Evolutionary conservation across 2,113 vertebrate species (phyloP), one percentile per base, ranked within the genome.

Genomic region (Pontoporia blainvillei): DNA sequence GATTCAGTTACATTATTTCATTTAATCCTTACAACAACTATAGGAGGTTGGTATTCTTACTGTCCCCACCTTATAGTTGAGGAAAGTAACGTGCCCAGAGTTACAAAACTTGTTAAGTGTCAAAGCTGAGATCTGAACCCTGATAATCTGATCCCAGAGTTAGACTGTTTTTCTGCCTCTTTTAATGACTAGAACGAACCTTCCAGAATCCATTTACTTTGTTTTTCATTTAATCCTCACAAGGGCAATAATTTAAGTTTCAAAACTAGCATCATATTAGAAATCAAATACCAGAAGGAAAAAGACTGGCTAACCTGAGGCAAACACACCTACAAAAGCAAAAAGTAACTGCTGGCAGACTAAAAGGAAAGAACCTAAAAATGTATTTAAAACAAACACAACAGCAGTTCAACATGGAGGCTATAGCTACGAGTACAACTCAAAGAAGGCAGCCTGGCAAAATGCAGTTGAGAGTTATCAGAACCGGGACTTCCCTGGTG

Each of bases 301-400:
- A 95, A 82, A 93, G 79, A 73, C 52, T 61, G 41, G 39, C 39
- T 89, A 93, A 79, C 36, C 61, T 34, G 25, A 94, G 69, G 66
- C 59, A 86, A 88, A n/a, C 17, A 85, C 81, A 76, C 31, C 34
- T 92, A 61, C 62, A 92, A 93, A 54, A 92, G 89, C 59, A 82
- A 95, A 96, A 78, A 95, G 46, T 87, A 88, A 93, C 10, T 92
- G 57, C n/a, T 81, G 25, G 64, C 20, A 78, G 25, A 41, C 71
- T 91, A 76, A 86, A 10, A 90, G 34, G 64, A 96, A 97, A 96
- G 39, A 92, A 96, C 82, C 25, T 49, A 78, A 96, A 95, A 49
- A 64, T 94, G 39, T 91, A 96, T 75, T 97, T 82, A 85, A 82
- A 84, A 95, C 14, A 86, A 23, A 93, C 62, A 69, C 25, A 46